Evolutionary conservation across 2,888 invertebrate genomes (phyloP).

Genomic region (Torymus aiolomorphi): DNA sequence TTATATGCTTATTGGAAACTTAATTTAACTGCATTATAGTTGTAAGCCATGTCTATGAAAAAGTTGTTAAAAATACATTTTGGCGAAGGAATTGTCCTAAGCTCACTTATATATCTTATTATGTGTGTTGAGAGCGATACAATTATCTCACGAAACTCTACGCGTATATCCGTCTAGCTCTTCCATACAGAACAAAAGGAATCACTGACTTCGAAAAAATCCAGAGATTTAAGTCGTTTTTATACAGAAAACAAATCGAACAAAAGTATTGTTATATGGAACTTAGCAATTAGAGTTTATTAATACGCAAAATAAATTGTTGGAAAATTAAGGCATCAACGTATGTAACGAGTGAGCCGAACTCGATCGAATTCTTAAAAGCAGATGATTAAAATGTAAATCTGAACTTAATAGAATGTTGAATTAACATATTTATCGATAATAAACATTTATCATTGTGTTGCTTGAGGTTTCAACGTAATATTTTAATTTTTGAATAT

Average conservation of each 20-base stretch:
- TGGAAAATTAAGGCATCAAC: conserved; percentile 8
- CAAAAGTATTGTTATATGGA: conserved; percentile 33
- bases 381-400: background rate
- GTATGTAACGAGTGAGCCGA: conserved; percentile 16
- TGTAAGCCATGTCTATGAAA: conserved; percentile 31
- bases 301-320: background rate
- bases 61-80: conserved; percentile 22
- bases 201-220: conserved; percentile 5
- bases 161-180: conserved; percentile 15
- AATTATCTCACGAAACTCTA: conserved; percentile 8
- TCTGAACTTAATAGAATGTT: background rate
- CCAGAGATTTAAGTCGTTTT: conserved; percentile 24
- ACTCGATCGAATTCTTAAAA: conserved; percentile 31
- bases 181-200: conserved; percentile 11
- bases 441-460: conserved; percentile 4
- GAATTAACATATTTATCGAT: conserved; percentile 12
- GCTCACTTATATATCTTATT: conserved; percentile 27
- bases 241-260: conserved; percentile 30
- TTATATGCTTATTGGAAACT: conserved; percentile 43
- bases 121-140: conserved; percentile 6
- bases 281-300: conserved; percentile 14
- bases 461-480: background rate
- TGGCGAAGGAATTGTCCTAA: conserved; percentile 36
- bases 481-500: conserved; percentile 1
- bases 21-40: conserved; percentile 39